Percentiles rank a stretch among this genome's conserved stretches.
These are phyloP conservation scores for Trinectes maculatus DNA, from an alignment of 2,113 vertebrate genomes.

Conservation along the genomic window DNA sequence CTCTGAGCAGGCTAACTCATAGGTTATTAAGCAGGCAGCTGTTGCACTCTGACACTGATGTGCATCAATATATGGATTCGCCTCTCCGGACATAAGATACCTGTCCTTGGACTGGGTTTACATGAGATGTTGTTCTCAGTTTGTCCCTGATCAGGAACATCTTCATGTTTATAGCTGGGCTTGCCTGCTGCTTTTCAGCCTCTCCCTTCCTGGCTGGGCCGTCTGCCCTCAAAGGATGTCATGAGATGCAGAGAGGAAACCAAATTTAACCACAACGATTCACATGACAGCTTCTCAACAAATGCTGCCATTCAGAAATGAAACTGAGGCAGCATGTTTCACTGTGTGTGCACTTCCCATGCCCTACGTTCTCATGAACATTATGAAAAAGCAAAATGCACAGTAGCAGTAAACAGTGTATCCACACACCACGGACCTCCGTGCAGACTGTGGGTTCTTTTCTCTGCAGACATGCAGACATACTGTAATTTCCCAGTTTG, in stretches of 20 bases:
- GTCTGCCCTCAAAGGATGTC: slow-evolving; percentile 56
- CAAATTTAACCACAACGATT: slow-evolving; percentile 60
- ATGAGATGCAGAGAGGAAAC: slow-evolving; percentile 58
- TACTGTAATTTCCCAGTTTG: too few relatives aligned
- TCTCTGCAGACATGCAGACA: background rate
- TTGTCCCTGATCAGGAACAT: slow-evolving; percentile 2
- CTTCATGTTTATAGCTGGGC: background rate
- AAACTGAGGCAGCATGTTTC: slow-evolving; percentile 27
- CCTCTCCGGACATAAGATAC: slow-evolving; percentile 8
- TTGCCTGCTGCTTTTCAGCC: slow-evolving; percentile 1
- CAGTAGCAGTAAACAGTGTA: background rate
- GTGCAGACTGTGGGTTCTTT: background rate
- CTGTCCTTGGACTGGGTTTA: background rate
- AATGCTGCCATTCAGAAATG: slow-evolving; percentile 59
- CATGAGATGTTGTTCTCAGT: slow-evolving; percentile 1
- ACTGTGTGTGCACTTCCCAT: slow-evolving; percentile 9
- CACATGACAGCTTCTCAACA: slow-evolving; percentile 74
- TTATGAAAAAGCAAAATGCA: background rate
- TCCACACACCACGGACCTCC: background rate
- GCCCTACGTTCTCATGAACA: background rate
- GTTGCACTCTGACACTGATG: slow-evolving; percentile 7
- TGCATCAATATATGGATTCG: slow-evolving; percentile 13
- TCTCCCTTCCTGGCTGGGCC: background rate
- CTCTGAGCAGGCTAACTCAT: slow-evolving; percentile 16
- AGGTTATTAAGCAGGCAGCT: background rate